A percentile compares a stretch with the other conserved stretches of the same genome.
Evolutionary conservation across 1,140 invertebrate species (phyloP).

Genomic region (Neelides sp.): DNA sequence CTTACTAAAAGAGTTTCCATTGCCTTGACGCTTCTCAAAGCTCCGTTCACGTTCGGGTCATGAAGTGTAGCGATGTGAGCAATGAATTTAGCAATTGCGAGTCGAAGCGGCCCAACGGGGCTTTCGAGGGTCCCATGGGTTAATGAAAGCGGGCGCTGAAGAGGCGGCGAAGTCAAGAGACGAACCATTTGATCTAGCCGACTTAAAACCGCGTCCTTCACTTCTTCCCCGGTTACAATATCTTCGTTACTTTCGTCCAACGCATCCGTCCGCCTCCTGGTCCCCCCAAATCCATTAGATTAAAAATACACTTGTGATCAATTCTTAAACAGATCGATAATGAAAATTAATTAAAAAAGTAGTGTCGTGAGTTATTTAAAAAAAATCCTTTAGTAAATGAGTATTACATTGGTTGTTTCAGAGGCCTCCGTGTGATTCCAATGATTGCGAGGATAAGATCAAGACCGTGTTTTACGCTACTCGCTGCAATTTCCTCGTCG

Average conservation of each 20-base stretch:
- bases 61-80: constrained; percentile 20
- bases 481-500: constrained; percentile 2
- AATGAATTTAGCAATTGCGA: constrained; percentile 24
- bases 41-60: constrained; percentile 7
- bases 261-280: background rate
- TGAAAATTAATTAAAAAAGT: too few relatives aligned
- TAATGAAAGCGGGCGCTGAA: constrained; percentile 5
- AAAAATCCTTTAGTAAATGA: background rate
- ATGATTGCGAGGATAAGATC: constrained; percentile 25
- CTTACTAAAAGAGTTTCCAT: background rate
- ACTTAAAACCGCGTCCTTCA: background rate
- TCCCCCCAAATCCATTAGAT: too few relatives aligned
- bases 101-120: constrained; percentile 17
- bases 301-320: too few relatives aligned
- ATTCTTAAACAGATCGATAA: too few relatives aligned
- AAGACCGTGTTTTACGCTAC: constrained; percentile 24
- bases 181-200: background rate
- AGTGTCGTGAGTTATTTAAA: too few relatives aligned
- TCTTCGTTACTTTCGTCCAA: constrained; percentile 9
- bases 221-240: constrained; percentile 2
- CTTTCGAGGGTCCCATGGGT: constrained; percentile 19
- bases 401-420: background rate
- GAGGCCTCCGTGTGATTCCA: constrained; percentile 21
- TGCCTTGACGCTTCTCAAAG: constrained; percentile 4
- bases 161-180: constrained; percentile 3